Percentiles rank a stretch among this genome's conserved stretches.
These are phyloP conservation scores for Phylloscopus collybita DNA, from an alignment of 2,797 vertebrate species.

Conservation along the genomic window DNA sequence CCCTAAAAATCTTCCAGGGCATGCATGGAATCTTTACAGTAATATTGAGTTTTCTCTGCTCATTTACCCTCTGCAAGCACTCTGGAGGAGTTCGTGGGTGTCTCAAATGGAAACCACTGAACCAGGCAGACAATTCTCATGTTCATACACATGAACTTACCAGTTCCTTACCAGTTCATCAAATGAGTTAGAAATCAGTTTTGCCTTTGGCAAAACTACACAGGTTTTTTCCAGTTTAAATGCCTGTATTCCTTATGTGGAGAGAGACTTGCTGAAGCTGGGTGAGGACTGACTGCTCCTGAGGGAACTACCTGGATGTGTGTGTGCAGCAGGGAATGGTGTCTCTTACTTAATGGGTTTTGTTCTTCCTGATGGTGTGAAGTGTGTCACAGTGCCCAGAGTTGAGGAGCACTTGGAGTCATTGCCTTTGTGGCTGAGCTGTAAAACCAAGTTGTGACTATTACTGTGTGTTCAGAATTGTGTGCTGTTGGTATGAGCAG, in stretches of 20 bases:
- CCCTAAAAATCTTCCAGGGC: neutral
- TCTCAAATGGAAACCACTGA: neutral
- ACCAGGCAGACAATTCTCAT: neutral
- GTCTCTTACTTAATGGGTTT: neutral
- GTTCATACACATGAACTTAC: neutral
- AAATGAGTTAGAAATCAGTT: neutral
- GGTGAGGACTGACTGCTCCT: neutral
- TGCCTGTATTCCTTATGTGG: neutral
- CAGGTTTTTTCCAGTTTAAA: neutral
- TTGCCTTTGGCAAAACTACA: neutral
- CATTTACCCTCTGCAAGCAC: neutral
- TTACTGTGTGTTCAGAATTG: neutral
- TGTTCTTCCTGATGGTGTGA: neutral
- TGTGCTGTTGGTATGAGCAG: neutral
- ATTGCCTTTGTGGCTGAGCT: neutral
- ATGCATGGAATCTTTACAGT: neutral
- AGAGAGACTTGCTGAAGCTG: neutral
- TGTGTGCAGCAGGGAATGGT: neutral
- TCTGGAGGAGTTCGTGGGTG: neutral
- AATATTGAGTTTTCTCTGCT: neutral
- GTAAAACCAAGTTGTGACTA: neutral
- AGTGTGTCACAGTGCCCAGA: neutral
- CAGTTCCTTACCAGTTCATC: neutral
- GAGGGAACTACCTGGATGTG: neutral
- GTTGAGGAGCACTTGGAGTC: neutral